These are phyloP conservation scores for Aplochiton taeniatus DNA, from an alignment of 2,797 vertebrate genomes.

Conservation along the genomic window DNA sequence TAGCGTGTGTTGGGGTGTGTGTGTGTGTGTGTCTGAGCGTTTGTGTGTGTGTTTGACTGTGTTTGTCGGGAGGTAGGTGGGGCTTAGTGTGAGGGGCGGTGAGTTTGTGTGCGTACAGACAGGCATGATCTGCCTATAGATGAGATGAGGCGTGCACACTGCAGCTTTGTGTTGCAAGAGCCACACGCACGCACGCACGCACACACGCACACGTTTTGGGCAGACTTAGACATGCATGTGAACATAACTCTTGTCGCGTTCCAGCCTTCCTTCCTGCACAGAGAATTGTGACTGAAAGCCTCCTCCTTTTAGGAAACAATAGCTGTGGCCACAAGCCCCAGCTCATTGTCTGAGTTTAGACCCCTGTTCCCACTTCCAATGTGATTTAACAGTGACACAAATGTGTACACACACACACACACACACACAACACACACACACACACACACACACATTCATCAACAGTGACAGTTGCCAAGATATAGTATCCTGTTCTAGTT, in stretches of 20 bases:
- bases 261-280: not conserved
- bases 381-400: no score
- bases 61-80: slow-evolving; percentile 11
- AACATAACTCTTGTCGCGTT: not conserved
- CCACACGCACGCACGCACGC: not conserved
- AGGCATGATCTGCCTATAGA: slow-evolving; percentile 59
- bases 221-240: not conserved
- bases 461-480: no score
- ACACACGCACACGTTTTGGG: not conserved
- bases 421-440: not conserved
- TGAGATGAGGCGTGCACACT: slow-evolving; percentile 31
- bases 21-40: slow-evolving; percentile 1
- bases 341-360: no score
- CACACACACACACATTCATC: not conserved
- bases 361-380: no score
- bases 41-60: slow-evolving; percentile 7
- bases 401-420: not conserved
- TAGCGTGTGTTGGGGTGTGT: not conserved
- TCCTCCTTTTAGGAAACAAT: no score
- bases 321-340: no score
- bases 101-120: slow-evolving; percentile 17
- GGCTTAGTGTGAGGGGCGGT: slow-evolving; percentile 3
- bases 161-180: slow-evolving; percentile 12
- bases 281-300: not conserved
- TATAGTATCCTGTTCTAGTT: no score